Evolutionary conservation across 2,888 invertebrate genomes (phyloP).

Genomic region (Lasius fuliginosus): DNA sequence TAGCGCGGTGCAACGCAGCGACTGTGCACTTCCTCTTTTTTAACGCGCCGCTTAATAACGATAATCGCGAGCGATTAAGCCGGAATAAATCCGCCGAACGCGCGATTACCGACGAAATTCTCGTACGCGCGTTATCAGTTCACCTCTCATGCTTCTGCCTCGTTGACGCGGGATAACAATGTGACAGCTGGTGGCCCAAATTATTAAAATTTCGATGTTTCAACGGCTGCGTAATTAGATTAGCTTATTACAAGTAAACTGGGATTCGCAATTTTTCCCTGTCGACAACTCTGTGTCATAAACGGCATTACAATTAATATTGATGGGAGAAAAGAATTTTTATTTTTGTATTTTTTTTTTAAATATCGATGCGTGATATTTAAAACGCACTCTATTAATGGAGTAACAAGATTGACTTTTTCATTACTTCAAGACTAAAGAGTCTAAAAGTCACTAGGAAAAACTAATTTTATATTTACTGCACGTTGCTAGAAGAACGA

Average conservation of each 20-base stretch:
- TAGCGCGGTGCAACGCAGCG: slow-evolving; percentile 23
- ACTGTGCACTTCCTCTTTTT: slow-evolving; percentile 49
- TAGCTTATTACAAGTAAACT: not conserved
- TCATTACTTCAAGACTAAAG: not conserved
- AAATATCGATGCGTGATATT: not conserved
- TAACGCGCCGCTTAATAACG: slow-evolving; percentile 64
- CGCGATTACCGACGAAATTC: not conserved
- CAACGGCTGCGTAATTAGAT: not conserved
- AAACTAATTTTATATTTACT: not conserved
- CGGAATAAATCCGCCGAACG: slow-evolving; percentile 43
- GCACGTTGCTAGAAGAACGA: not conserved
- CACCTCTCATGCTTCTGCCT: not conserved
- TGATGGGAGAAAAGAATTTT: not conserved
- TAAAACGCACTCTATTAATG: not conserved
- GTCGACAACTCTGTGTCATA: not conserved
- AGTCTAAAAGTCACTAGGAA: not conserved
- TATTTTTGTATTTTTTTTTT: not conserved
- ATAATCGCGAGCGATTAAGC: slow-evolving; percentile 69
- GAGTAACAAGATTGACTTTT: not conserved
- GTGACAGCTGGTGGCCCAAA: not conserved
- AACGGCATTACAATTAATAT: not conserved
- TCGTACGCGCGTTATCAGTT: not conserved
- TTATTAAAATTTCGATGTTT: slow-evolving; percentile 24
- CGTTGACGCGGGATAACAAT: not conserved
- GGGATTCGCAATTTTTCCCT: not conserved